phyloP scores from a whole-genome alignment of 2,888 invertebrate species.

The Epicampocera succincta region DNA sequence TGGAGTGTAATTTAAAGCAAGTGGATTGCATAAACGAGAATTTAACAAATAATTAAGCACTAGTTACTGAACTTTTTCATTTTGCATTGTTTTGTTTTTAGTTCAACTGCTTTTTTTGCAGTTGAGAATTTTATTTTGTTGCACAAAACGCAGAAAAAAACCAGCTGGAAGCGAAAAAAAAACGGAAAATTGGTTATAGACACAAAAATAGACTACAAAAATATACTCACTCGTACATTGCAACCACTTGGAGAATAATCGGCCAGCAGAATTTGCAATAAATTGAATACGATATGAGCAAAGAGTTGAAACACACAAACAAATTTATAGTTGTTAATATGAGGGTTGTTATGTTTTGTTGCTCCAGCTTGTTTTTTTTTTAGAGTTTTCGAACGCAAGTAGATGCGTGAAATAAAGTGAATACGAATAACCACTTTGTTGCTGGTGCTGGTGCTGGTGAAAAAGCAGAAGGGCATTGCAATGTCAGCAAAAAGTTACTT shows the following conservation, averaged over 20 bases:
- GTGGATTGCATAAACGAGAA: conserved; percentile 28
- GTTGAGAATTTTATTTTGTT: conserved; percentile 32
- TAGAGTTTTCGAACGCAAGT: too few relatives aligned
- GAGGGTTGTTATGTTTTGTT: not conserved
- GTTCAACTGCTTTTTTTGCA: not conserved
- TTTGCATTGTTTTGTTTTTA: conserved; percentile 28
- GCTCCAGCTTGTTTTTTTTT: too few relatives aligned
- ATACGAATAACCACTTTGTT: too few relatives aligned
- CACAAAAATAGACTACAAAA: conserved; percentile 38
- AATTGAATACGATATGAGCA: conserved; percentile 47
- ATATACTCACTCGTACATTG: not conserved
- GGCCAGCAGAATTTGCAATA: conserved; percentile 30
- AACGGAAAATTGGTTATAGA: conserved; percentile 28
- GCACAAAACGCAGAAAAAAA: conserved; percentile 28
- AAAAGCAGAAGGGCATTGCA: too few relatives aligned
- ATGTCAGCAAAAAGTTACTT: too few relatives aligned
- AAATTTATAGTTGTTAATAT: conserved; percentile 20
- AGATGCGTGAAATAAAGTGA: too few relatives aligned
- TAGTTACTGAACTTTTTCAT: conserved; percentile 37
- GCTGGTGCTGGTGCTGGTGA: too few relatives aligned
- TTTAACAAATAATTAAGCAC: conserved; percentile 44
- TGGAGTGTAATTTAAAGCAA: conserved; percentile 15
- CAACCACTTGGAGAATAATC: conserved; percentile 42
- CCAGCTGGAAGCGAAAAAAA: conserved; percentile 8
- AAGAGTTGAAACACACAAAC: conserved; percentile 19